Conservation (phyloP, 2,797 vertebrate genomes). For the Pangasius krempfi region DNA sequence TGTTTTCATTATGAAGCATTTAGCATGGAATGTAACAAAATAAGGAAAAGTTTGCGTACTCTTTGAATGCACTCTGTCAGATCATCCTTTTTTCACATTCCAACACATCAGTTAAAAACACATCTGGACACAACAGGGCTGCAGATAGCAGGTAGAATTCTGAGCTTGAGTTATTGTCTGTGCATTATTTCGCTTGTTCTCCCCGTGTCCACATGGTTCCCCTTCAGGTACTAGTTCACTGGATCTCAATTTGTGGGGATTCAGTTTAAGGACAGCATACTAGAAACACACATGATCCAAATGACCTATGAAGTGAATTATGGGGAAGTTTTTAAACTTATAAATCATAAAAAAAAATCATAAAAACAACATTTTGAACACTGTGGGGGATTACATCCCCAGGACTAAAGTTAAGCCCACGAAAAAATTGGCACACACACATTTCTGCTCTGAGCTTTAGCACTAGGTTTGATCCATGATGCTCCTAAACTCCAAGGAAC, state of each 20-base stretch:
- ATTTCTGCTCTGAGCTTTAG: not conserved
- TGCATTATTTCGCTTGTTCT: not conserved
- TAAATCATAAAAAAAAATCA: not conserved
- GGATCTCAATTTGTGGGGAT: too few relatives aligned
- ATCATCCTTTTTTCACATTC: not conserved
- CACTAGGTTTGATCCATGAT: not conserved
- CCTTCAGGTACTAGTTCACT: not conserved
- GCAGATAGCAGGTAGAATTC: not conserved
- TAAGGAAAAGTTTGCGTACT: not conserved
- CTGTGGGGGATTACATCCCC: not conserved
- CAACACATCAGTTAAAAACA: not conserved
- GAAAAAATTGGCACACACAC: not conserved
- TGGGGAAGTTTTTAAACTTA: not conserved
- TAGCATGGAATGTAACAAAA: not conserved
- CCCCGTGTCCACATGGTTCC: not conserved
- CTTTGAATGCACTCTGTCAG: not conserved
- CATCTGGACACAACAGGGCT: not conserved
- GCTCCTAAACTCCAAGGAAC: not conserved
- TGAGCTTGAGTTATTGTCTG: not conserved
- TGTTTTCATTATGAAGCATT: not conserved
- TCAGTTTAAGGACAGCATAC: too few relatives aligned
- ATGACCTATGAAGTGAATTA: too few relatives aligned
- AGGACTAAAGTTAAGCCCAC: not conserved
- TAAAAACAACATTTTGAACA: not conserved
- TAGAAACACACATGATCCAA: too few relatives aligned